Evolutionary conservation across 2,113 vertebrate species (phyloP).

Genomic region (Telmatochromis sp.): DNA sequence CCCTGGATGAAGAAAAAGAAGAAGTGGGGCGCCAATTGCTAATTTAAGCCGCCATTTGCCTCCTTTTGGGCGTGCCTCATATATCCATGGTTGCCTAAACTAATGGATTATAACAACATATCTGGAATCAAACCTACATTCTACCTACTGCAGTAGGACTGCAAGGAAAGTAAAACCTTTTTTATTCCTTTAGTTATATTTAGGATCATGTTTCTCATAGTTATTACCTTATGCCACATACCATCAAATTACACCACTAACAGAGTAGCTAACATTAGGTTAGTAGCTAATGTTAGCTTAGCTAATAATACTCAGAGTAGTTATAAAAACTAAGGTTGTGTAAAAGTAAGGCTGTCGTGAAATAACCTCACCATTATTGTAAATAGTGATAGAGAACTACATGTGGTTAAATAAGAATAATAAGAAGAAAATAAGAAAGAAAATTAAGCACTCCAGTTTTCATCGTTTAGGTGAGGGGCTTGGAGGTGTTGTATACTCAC

Average conservation of each 20-base stretch:
- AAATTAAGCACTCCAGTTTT: neutral
- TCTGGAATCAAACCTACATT: neutral
- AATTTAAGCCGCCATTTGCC: neutral
- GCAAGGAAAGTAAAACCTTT: neutral
- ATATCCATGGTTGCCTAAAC: neutral
- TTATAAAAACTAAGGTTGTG: neutral
- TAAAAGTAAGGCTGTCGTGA: neutral
- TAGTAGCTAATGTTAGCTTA: neutral
- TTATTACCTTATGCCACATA: neutral
- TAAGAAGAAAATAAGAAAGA: neutral
- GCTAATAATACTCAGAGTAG: neutral
- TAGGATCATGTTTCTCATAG: neutral
- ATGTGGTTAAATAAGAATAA: neutral
- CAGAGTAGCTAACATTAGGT: neutral
- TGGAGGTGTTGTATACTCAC: neutral
- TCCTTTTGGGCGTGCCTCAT: neutral
- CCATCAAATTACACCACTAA: neutral
- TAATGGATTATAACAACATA: neutral
- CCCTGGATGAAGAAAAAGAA: neutral
- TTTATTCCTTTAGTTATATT: neutral
- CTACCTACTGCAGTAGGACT: neutral
- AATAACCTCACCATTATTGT: neutral
- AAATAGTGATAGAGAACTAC: neutral
- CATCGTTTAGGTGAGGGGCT: neutral
- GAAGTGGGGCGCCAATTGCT: neutral